Percentiles rank a stretch among this genome's conserved stretches.
These are phyloP conservation scores for Drosophila paranaensis DNA, from an alignment of 2,888 invertebrate species.

Conservation along the genomic window DNA sequence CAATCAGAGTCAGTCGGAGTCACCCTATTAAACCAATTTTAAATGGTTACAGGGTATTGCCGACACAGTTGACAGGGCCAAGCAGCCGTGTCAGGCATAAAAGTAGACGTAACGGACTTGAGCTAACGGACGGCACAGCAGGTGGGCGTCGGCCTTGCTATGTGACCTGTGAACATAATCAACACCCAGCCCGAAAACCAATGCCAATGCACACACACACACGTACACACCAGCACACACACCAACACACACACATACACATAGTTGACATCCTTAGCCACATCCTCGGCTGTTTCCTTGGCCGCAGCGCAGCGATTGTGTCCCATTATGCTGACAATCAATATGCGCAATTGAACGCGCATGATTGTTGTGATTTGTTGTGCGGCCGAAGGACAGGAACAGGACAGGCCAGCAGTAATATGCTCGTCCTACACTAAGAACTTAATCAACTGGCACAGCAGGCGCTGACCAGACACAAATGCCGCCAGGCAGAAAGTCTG, in stretches of 20 bases:
- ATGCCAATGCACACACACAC: conserved; percentile 6
- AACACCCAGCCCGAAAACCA: conserved; percentile 54
- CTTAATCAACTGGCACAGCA: conserved; percentile 54
- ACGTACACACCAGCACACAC: no score
- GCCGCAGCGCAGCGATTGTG: conserved; percentile 41
- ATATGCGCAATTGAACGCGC: conserved; percentile 76
- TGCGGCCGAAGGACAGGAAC: conserved; percentile 3
- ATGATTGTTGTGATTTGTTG: conserved; percentile 73
- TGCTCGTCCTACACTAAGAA: conserved; percentile 6
- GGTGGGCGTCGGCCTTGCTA: conserved; percentile 52
- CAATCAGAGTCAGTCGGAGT: no score
- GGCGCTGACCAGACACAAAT: conserved; percentile 32
- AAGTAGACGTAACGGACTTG: conserved; percentile 51
- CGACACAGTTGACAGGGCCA: conserved; percentile 51
- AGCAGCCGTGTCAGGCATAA: conserved; percentile 55
- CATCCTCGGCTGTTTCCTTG: conserved; percentile 37
- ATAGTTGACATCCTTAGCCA: conserved; percentile 30
- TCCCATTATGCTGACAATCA: conserved; percentile 74
- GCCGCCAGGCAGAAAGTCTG: conserved; percentile 6
- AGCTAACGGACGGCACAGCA: conserved; percentile 23
- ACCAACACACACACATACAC: background rate
- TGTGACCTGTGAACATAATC: conserved; percentile 74
- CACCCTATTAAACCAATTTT: background rate
- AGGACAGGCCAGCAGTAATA: conserved; percentile 7
- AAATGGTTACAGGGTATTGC: conserved; percentile 12